These are phyloP conservation scores for Eucera pruinosa DNA, from an alignment of 2,888 invertebrate genomes.

Conservation along the genomic window DNA sequence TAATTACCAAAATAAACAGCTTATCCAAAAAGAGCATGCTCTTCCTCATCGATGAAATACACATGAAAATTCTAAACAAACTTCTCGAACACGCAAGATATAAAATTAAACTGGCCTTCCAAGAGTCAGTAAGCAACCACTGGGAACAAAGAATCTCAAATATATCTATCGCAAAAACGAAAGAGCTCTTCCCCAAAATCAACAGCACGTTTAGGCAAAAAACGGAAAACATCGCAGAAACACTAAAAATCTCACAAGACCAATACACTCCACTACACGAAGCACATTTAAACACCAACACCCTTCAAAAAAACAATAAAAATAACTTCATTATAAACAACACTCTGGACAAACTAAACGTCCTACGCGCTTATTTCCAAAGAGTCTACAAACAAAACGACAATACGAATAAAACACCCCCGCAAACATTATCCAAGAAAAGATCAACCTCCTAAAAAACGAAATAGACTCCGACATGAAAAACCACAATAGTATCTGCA, in stretches of 20 bases:
- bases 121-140: neutral
- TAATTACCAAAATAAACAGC: neutral
- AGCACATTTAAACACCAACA: neutral
- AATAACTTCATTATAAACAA: neutral
- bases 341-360: neutral
- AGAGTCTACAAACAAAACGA: constrained; percentile 1
- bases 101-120: neutral
- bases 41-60: too few relatives aligned
- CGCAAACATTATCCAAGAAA: neutral
- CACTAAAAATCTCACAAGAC: neutral
- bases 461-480: neutral
- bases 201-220: constrained; percentile 12
- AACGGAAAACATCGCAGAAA: neutral
- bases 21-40: neutral
- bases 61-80: neutral
- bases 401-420: neutral
- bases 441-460: neutral
- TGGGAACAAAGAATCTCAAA: neutral
- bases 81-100: neutral
- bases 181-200: constrained; percentile 9
- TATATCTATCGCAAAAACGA: neutral
- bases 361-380: constrained; percentile 21
- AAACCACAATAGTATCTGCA: neutral
- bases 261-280: rapidly evolving
- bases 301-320: neutral